Base-by-base conservation (phyloP, 2,888 invertebrate species). In the Scaptomyza cyrtandrae region DNA sequence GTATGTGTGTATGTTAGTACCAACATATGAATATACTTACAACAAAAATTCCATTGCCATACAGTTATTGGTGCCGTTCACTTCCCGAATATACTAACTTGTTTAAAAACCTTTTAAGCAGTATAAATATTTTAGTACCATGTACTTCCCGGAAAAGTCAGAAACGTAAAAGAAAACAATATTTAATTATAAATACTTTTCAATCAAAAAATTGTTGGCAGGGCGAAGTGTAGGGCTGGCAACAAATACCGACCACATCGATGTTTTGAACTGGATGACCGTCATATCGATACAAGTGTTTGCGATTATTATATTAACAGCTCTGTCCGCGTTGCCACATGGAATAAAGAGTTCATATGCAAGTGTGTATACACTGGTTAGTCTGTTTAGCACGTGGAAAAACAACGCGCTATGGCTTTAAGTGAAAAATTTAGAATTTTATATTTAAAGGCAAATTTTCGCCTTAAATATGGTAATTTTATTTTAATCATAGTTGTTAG, bases 21-120 rank as follows among this genome's bases (percentile, higher is more conserved):
- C 35, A 11, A 52, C 58, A 55, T 53, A 58, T 19, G 41, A 46
- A 74, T 63, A 66, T 88, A 91, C 91, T 91, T 90, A 91, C 91
- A 91, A 91, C 81, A 91, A 89, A 89, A 91, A 91, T 78, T 92
- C 92, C 91, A 91, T 91, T 69, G 83, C 83, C 79, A 77, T 80
- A 63, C 81, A 83, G 71, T 78, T 71, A 49, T 63, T 63, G 58
- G 70, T 79, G 78, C 46, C 72, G 60, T 77, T 60, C 48, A 71
- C 68, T 64, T 53, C 55, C 48, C 61, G 35, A 48, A 31, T 33
- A 60, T 58, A 16, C 35, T 9, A 46, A 19, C 49, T 52, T 37
- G 41, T 43, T 46, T 48, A 44, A 48, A 37, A 60, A 48, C 43
- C 35, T 35, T 29, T 60, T 46, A 4, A 55, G 44, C 41, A 44